phyloP scores from a whole-genome alignment of 1,140 invertebrate genomes.

The Chymomyza costata region DNA sequence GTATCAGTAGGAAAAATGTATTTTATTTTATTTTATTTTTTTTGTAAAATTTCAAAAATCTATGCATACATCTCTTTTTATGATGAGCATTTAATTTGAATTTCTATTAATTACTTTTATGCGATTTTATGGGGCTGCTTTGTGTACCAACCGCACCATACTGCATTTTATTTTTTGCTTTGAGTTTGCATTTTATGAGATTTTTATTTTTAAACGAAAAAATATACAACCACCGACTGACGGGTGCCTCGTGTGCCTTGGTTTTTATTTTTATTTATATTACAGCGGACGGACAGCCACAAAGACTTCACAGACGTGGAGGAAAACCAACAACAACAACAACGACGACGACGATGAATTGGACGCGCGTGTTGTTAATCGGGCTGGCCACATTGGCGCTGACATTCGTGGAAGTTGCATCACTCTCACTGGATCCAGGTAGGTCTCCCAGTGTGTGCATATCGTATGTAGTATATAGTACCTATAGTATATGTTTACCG shows the following conservation, averaged over 20 bases:
- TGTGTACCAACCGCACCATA: conserved; percentile 19
- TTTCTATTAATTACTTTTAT: conserved; percentile 67
- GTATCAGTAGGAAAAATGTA: conserved; percentile 17
- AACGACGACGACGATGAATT: conserved; percentile 57
- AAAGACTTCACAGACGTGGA: too few species aligned
- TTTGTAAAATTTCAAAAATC: too few species aligned
- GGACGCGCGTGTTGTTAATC: conserved; percentile 61
- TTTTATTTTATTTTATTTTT: conserved; percentile 13
- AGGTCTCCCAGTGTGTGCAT: conserved; percentile 17
- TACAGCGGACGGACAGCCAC: conserved; percentile 51
- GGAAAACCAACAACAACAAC: conserved; percentile 1
- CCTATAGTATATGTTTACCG: conserved; percentile 37
- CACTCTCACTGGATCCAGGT: conserved; percentile 74
- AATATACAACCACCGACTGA: conserved; percentile 66
- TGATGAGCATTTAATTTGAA: conserved; percentile 53
- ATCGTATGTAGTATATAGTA: conserved; percentile 5
- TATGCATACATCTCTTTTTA: conserved; percentile 22
- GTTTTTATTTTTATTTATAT: conserved; percentile 43
- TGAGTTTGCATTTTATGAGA: conserved; percentile 24
- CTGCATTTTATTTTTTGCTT: too few species aligned
- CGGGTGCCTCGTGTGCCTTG: neutral
- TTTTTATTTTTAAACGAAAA: conserved; percentile 67
- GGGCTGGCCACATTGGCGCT: conserved; percentile 56
- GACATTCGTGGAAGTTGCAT: conserved; percentile 63
- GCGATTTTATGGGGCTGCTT: conserved; percentile 33